These are phyloP conservation scores for Cydia fagiglandana DNA, from an alignment of 1,140 invertebrate genomes.

Conservation along the genomic window DNA sequence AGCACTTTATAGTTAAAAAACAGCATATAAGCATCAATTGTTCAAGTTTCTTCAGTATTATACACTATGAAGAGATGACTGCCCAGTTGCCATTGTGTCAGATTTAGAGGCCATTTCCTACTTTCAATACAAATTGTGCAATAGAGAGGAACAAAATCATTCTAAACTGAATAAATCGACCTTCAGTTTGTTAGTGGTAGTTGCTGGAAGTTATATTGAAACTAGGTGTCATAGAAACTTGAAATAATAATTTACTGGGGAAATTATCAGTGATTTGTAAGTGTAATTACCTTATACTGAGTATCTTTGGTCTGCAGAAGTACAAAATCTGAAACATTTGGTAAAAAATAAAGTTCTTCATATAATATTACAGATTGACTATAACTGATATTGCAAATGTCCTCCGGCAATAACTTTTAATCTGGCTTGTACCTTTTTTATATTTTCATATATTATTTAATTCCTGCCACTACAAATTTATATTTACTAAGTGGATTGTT, in stretches of 20 bases:
- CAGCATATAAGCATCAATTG: neutral
- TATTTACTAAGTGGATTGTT: too few species aligned
- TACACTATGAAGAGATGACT: neutral
- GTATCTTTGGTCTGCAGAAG: too few species aligned
- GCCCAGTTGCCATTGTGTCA: conserved; percentile 28
- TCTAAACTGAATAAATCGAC: conserved; percentile 44
- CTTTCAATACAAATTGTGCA: conserved; percentile 13
- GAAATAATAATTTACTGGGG: neutral
- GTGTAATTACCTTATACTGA: too few species aligned
- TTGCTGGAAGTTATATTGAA: neutral
- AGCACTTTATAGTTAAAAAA: conserved; percentile 4
- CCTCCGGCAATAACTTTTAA: too few species aligned
- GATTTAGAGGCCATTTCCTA: conserved; percentile 20
- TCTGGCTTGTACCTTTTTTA: too few species aligned
- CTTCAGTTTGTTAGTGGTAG: conserved; percentile 34
- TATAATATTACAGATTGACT: too few species aligned
- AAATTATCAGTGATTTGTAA: too few species aligned
- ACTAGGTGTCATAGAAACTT: neutral
- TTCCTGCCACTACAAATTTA: too few species aligned
- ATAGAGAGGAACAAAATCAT: conserved; percentile 20
- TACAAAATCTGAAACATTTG: too few species aligned
- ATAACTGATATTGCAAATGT: too few species aligned
- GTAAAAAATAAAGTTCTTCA: too few species aligned
- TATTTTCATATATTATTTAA: too few species aligned
- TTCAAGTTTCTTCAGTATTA: neutral